Percentiles rank a stretch among this genome's conserved stretches.
Conservation (phyloP, 2,888 invertebrate species). For the Drosophila sordidula region DNA sequence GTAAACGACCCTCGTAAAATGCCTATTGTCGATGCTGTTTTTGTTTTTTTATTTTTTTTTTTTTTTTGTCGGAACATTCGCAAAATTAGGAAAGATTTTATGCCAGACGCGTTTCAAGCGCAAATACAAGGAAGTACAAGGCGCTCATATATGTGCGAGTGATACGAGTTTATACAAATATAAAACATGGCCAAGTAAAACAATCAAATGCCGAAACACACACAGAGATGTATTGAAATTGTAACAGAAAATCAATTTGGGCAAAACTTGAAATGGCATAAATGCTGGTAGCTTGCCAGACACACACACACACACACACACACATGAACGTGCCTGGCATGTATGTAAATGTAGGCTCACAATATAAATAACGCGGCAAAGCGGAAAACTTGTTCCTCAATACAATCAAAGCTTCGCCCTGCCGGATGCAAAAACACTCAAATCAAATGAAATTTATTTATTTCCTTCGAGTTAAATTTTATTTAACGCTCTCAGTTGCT, state of each 20-base stretch:
- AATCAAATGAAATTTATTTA: slow-evolving; percentile 76
- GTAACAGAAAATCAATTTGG: slow-evolving; percentile 79
- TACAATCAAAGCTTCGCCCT: slow-evolving; percentile 64
- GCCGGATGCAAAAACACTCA: slow-evolving; percentile 66
- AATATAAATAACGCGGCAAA: slow-evolving; percentile 59
- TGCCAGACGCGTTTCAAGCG: slow-evolving; percentile 69
- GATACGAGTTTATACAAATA: slow-evolving; percentile 29
- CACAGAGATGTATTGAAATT: slow-evolving; percentile 50
- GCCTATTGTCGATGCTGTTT: slow-evolving; percentile 27
- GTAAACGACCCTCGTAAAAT: slow-evolving; percentile 58
- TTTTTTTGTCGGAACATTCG: slow-evolving; percentile 16
- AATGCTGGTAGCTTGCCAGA: slow-evolving; percentile 66
- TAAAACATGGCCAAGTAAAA: slow-evolving; percentile 50
- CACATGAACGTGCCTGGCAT: slow-evolving; percentile 39
- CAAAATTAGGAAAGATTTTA: slow-evolving; percentile 74
- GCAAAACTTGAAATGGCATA: slow-evolving; percentile 67
- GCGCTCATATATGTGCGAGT: slow-evolving; percentile 13
- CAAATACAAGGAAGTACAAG: slow-evolving; percentile 41
- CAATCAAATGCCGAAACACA: slow-evolving; percentile 63
- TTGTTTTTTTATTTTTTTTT: slow-evolving; percentile 2
- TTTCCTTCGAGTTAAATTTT: slow-evolving; percentile 55
- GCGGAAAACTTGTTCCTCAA: slow-evolving; percentile 71
- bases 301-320: slow-evolving; percentile 7
- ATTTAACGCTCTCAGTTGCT: slow-evolving; percentile 10
- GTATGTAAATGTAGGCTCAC: slow-evolving; percentile 61